Base-by-base conservation (phyloP, 1,140 invertebrate species). In the Rhyzopertha dominica region DNA sequence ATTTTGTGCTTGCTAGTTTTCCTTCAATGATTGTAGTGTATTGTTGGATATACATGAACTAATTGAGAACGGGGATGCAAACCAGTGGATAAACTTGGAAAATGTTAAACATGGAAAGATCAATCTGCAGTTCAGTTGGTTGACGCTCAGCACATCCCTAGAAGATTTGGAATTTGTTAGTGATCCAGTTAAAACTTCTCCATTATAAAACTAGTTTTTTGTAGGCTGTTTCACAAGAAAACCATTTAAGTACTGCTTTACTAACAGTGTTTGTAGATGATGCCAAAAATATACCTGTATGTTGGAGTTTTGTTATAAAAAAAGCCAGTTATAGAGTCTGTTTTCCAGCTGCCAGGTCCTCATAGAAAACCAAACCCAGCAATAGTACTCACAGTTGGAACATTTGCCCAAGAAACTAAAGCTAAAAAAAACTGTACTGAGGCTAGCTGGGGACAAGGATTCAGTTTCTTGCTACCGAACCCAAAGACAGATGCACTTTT, bases 51-150 rank as follows among this genome's bases (percentile, higher is more conserved):
- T 85, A 28, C 70, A 68, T 53, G 73, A 68, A 36, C 76, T 82
- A 0, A 75, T 77, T 22, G 80, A 81, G 53, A 79, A 77, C 53
- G 80, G 80, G 36, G 68, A 75, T 30, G 65, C 78, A 23, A 81
- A 84, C 4, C 61, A 93, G 86, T 95, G 92, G 91, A 74, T 94
- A 39, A 84, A 85, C 0, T 71, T 97, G 47, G 90, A 95, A 65
- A 84, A 92, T 66, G 90, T 87, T 5, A 93, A 92, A 68, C 88
- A 90, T 61, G 94, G 94, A 23, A 81, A 87, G 71, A 74, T 96
- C 3, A 87, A 95, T 63, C 60, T 95, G 28, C 79, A 86, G 43
- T 71, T 94, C 19, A 82, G 80, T 3, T 97, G 93, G 93, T 75
- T 95, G 40, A 79, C 81, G 42, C 72, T 95, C 17, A 81, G 82